Conservation (phyloP, 2,113 vertebrate genomes). For the Phaethornis superciliosus region DNA sequence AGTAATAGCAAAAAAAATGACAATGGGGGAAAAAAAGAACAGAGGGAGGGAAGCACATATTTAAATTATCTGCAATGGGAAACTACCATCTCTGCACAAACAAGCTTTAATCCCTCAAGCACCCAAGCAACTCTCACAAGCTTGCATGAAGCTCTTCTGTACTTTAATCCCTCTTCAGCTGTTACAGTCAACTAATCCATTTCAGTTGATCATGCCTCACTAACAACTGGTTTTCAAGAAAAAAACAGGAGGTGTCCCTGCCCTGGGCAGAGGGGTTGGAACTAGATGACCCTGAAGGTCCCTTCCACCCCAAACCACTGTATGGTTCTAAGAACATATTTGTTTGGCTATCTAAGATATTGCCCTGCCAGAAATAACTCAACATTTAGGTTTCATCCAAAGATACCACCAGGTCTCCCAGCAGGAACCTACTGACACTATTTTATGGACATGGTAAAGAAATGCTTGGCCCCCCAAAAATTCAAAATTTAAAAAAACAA, state of each 20-base stretch:
- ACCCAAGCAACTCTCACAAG: not conserved
- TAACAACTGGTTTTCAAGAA: not conserved
- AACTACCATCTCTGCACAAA: not conserved
- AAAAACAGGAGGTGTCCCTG: no score
- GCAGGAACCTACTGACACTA: rapidly evolving
- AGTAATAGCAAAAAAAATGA: not conserved
- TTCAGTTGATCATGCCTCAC: not conserved
- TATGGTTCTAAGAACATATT: no score
- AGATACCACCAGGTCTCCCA: not conserved
- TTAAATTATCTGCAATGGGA: not conserved
- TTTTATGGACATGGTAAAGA: rapidly evolving
- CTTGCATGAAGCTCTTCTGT: not conserved
- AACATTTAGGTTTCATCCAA: not conserved
- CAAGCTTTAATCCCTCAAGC: not conserved
- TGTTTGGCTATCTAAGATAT: not conserved
- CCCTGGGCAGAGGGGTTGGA: no score
- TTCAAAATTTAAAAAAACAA: not conserved
- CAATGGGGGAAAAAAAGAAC: not conserved
- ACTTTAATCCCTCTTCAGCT: not conserved
- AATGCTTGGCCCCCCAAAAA: not conserved
- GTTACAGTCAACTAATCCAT: not conserved
- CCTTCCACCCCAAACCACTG: no score
- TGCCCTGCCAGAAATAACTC: not conserved
- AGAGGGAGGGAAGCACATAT: not conserved
- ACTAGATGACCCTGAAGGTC: no score